phyloP scores from a whole-genome alignment of 2,113 vertebrate species.

The Lathamus discolor region DNA sequence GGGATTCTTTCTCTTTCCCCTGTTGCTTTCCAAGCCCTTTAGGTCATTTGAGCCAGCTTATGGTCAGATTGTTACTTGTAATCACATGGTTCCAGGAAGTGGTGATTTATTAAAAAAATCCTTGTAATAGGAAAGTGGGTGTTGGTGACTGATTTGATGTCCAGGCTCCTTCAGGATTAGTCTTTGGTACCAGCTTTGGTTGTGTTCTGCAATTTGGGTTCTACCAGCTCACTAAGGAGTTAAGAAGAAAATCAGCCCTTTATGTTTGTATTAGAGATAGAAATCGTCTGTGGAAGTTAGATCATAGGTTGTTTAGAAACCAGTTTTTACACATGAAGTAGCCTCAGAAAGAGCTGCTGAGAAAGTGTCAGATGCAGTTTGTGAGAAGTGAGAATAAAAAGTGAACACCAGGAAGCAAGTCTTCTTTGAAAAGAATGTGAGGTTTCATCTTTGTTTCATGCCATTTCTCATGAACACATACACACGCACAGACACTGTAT shows the following conservation, averaged over 20 bases:
- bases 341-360: neutral
- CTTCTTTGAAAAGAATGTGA: neutral
- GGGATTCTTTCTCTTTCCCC: neutral
- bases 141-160: neutral
- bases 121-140: neutral
- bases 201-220: neutral
- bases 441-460: neutral
- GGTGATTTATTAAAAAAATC: neutral
- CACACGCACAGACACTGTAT: rapidly evolving
- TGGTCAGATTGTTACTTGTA: neutral
- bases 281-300: neutral
- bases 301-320: neutral
- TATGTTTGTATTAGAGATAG: neutral
- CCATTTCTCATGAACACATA: neutral
- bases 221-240: neutral
- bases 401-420: neutral
- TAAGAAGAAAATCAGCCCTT: neutral
- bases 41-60: neutral
- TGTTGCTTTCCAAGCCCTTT: neutral
- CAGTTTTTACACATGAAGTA: neutral
- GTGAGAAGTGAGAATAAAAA: neutral
- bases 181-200: neutral
- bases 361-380: neutral
- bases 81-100: neutral
- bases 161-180: neutral